A percentile compares a stretch with the other conserved stretches of the same genome.
Conservation (phyloP, 2,113 vertebrate species). For the Pteronura brasiliensis region DNA sequence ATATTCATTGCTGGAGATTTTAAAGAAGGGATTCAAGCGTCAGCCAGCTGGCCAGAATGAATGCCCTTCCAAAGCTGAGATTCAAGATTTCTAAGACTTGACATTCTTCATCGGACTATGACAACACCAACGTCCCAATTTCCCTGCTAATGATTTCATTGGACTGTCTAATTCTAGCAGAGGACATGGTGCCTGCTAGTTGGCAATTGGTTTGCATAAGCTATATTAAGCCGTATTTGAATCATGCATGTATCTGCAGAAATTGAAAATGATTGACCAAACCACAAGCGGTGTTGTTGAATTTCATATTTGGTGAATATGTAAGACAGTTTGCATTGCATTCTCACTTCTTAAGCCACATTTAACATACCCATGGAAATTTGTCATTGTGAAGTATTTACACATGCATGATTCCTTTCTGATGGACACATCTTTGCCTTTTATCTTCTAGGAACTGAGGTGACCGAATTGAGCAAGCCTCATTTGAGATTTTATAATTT, state of each 20-base stretch:
- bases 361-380: neutral
- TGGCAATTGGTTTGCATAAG: neutral
- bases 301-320: neutral
- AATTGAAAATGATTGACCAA: slow-evolving; percentile 11
- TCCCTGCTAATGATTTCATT: neutral
- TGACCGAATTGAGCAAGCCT: neutral
- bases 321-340: neutral
- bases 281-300: neutral
- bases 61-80: neutral
- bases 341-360: neutral
- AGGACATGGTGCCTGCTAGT: neutral
- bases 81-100: neutral
- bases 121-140: neutral
- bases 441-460: neutral
- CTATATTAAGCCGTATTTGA: neutral
- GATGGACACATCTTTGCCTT: neutral
- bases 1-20: neutral
- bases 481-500: neutral
- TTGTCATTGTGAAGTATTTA: neutral
- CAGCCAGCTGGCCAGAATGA: neutral
- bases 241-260: neutral
- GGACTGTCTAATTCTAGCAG: neutral
- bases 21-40: neutral
- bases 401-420: neutral
- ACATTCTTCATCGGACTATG: neutral